Base-by-base conservation (phyloP, 2,113 vertebrate genomes). In the Calypte anna region DNA sequence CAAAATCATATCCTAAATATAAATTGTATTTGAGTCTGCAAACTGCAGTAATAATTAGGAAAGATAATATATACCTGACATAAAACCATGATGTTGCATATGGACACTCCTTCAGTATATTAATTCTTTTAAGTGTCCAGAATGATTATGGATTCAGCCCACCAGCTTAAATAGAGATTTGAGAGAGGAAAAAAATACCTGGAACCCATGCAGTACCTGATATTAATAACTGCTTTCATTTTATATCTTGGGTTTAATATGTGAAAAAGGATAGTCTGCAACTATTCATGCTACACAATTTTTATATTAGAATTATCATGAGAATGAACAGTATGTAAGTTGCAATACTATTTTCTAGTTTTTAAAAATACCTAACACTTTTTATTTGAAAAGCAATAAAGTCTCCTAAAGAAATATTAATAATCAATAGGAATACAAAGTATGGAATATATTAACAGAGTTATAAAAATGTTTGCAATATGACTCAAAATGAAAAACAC, bases 381-480 rank as follows among this genome's bases (percentile, higher is more conserved):
- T 96, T 98, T 97, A 98, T 97, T 97, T 98, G 96, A 97, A 97
- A 98, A 97, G 96, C 96, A 97, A 95, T 98, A 97, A 98, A 97
- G 96, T 97, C 95, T 97, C 90, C 96, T 97, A 96, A 97, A 97
- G 97, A 98, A 98, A 97, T 98, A 96, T 97, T 97, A 93, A 88
- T 97, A 98, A 98, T 98, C 98, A 98, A 98, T 98, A 98, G 96
- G 94, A 98, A 98, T 96, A 96, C 93, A 97, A 97, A 97, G 96
- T 97, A 97, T 97, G 94, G 97, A 96, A 98, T 98, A 97, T 97
- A 98, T 98, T 98, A 98, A 96, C 95, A 67, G 96, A 97, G 97
- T 97, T 98, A 97, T 98, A 98, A 98, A 98, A 98, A 92, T 97
- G 97, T 97, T 98, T 95, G 93, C 94, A 96, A 83, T 92, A 90